Conservation (phyloP, 2,888 invertebrate species). For the Protonemura montana region DNA sequence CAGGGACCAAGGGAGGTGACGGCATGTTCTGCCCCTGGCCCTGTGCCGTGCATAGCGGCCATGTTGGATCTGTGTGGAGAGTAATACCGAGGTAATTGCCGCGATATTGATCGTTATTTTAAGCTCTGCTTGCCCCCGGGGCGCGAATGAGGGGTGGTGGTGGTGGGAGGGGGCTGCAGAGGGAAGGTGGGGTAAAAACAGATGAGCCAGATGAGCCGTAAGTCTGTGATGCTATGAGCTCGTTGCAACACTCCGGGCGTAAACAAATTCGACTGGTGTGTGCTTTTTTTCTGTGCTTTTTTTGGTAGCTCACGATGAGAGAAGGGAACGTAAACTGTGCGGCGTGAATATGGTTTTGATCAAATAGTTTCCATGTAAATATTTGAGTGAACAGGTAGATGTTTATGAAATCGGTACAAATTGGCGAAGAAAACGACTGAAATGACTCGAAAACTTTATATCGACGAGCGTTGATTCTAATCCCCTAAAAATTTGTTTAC, state of each 20-base stretch:
- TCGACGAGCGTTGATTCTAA: neutral
- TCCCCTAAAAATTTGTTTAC: neutral
- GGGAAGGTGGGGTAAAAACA: conserved; percentile 21
- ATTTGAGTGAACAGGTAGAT: neutral
- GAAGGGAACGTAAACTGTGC: neutral
- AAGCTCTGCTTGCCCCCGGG: conserved; percentile 35
- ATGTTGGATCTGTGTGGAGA: conserved; percentile 22
- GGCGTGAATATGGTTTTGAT: neutral
- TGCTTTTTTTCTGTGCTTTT: neutral
- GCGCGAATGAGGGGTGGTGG: neutral
- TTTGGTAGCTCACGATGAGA: neutral
- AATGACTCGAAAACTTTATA: neutral
- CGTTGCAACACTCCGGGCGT: neutral
- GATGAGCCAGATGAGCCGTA: conserved; percentile 38
- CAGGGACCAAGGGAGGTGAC: conserved; percentile 8
- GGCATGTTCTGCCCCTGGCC: no score
- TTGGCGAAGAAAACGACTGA: neutral
- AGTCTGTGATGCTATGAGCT: neutral
- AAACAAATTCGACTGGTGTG: neutral
- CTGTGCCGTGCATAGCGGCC: conserved; percentile 28
- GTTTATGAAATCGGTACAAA: neutral
- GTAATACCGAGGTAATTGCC: conserved; percentile 43
- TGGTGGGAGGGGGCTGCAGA: neutral
- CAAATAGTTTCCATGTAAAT: neutral
- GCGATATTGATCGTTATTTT: conserved; percentile 47